Evolutionary conservation across 2,797 vertebrate species (phyloP), one percentile per base, ranked within the genome.

Genomic region (Pantherophis alleghaniensis): DNA sequence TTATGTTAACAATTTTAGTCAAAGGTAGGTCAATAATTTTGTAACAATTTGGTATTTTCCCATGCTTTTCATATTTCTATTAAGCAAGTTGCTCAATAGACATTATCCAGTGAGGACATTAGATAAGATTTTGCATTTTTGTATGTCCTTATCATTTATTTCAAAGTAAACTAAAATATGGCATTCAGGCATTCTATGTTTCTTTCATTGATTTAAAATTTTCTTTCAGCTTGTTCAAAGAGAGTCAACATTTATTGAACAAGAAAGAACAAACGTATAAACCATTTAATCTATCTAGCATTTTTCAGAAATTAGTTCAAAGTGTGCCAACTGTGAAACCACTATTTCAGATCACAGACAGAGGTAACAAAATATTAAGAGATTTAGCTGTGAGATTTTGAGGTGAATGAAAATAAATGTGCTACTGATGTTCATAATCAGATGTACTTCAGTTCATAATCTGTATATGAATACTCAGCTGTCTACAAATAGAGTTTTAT

Each of bases 291-390:
- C 91, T 97, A 83, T 95, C 96, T 3, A 87, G 79, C 61, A 92
- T 97, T 93, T 96, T 95, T 96, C 83, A 37, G 92, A 98, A 97
- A 92, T 92, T 95, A 92, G 91, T 94, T 57, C 97, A 57, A 94
- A 92, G 94, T 94, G 86, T 93, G 79, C 96, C 94, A 92, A 96
- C 92, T 83, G 42, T 95, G 24, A 96, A 95, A 66, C 93, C 95
- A 66, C 93, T 96, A 93, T 94, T 92, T 93, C 95, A 97, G 93
- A 83, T 83, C 95, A 90, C 61, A 97, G 97, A 97, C 98, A 93
- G 6, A 94, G 69, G 90, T 94, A 92, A 93, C 92, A 51, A 91
- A 55, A n/a, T 63, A 69, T 94, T 87, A 89, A 87, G 20, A 91
- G 26, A 7, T 90, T 93, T 91, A 94, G 90, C 47, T 94, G 88